phyloP scores from a whole-genome alignment of 2,113 vertebrate genomes.

The Ageneiosus marmoratus region DNA sequence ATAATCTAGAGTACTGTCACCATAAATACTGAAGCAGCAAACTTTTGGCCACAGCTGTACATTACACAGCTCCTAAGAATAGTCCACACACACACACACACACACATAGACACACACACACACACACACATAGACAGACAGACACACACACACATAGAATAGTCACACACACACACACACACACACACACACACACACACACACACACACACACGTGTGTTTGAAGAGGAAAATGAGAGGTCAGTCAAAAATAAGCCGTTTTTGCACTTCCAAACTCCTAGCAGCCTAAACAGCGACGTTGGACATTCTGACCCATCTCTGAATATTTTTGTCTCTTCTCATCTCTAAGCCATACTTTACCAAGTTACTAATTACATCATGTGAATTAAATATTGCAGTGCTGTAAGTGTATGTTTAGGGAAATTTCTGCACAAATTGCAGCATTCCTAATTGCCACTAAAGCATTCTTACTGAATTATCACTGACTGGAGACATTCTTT shows the following conservation, averaged over 20 bases:
- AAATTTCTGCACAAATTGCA: constrained; percentile 32
- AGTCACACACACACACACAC: too few relatives aligned
- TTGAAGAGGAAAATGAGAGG: constrained; percentile 5
- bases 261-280: constrained; percentile 32
- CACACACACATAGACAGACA: background rate
- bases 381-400: constrained; percentile 40
- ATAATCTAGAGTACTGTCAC: too few relatives aligned
- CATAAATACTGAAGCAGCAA: too few relatives aligned
- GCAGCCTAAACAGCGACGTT: constrained; percentile 8
- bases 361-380: constrained; percentile 48
- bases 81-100: background rate
- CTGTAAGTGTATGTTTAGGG: constrained; percentile 31
- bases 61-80: background rate
- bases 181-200: background rate
- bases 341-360: constrained; percentile 43
- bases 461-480: background rate
- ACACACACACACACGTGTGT: background rate
- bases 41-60: too few relatives aligned
- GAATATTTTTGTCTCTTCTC: constrained; percentile 45
- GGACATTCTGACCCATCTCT: constrained; percentile 17
- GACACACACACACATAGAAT: background rate
- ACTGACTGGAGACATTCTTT: constrained; percentile 11
- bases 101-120: too few relatives aligned
- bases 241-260: constrained; percentile 23
- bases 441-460: constrained; percentile 30